Evolutionary conservation across 37 sponge, comb jelly and placozoan species (phyloP), one percentile per base, ranked within the genome.

Genomic region (Beroe forskalii): DNA sequence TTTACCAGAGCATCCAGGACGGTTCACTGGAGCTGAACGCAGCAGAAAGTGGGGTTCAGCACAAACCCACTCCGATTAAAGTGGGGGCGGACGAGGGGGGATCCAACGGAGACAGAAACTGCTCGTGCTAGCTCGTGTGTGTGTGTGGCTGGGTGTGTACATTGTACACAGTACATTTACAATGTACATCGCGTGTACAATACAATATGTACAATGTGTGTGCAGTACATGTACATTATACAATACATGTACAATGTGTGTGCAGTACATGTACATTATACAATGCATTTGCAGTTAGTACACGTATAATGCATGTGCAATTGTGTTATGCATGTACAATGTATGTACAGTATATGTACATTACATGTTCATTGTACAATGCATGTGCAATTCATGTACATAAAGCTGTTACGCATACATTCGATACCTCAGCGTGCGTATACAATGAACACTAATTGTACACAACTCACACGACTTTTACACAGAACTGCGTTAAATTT

Each of bases 1-100:
- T 98, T 41, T 96, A 96, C 76, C 99, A 98, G 91, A 98, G 96
- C 89, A 98, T 98, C 38, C 95, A 96, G 90, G 96, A 96, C 92
- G 99, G 99, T 19, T 69, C 72, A 67, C 92, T 97, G 89, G 97
- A 97, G 67, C 91, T 97, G 38, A 97, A 97, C 90, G 97, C 97
- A 41, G 95, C 97, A 62, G 97, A 97, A 92, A 94, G 95, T 64
- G 97, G 94, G 24, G 97, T 97, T 4, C 97, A 97, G 62, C 92
- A 94, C 37, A 97, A 97, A 44, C 93, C 95, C 19, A 36, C 72
- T 35, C 72, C 72, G 17, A 69, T 69, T 17, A 69, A 69, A 69
- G 72, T 69, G 72, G 72, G 72, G 1, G 32, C 27, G 1, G 72
- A 69, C 4, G 72, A 69, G 38, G 72, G 72, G 1, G 19, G 32